Evolutionary conservation across 2,888 invertebrate genomes (phyloP).

Genomic region (Cinara cedri): DNA sequence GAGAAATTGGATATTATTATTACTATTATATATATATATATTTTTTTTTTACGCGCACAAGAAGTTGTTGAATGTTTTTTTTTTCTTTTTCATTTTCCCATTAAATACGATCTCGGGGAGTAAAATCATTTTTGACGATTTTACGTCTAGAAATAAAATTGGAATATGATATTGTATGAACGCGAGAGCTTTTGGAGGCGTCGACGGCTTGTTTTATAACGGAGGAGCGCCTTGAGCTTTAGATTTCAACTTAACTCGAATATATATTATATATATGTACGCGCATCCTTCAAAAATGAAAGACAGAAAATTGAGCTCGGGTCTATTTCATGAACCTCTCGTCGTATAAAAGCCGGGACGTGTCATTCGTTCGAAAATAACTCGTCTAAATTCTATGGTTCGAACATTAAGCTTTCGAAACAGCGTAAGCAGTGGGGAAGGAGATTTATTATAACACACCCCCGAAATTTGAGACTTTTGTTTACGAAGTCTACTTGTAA

Average conservation of each 20-base stretch:
- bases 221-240: background rate
- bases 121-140: background rate
- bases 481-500: no score
- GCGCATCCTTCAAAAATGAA: background rate
- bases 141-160: background rate
- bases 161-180: background rate
- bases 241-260: background rate
- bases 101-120: background rate
- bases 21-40: background rate
- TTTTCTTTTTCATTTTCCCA: background rate
- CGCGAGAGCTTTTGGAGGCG: background rate
- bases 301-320: background rate
- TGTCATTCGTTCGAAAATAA: no score
- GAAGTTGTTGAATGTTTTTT: constrained; percentile 6
- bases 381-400: no score
- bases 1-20: constrained; percentile 37
- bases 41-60: background rate
- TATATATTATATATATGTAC: no score
- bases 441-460: no score
- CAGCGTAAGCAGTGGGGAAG: no score
- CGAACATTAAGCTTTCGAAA: no score
- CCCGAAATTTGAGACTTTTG: no score
- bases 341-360: no score
- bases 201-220: no score
- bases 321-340: no score